These are phyloP conservation scores for Hypena proboscidalis DNA, from an alignment of 2,888 invertebrate species.

Conservation along the genomic window DNA sequence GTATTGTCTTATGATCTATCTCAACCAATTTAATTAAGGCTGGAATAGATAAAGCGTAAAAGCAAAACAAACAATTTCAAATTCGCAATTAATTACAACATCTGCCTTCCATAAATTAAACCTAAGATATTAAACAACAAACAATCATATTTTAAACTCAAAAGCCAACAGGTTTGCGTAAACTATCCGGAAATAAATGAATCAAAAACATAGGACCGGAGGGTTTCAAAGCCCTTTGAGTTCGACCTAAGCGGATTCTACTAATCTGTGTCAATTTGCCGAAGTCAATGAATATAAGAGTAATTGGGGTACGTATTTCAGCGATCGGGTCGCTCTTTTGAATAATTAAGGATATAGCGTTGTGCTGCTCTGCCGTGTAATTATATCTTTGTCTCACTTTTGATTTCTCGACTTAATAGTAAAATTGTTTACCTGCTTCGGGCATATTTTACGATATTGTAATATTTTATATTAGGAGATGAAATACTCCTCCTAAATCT, in stretches of 20 bases:
- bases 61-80: too few species aligned
- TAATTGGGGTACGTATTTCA: conserved; percentile 56
- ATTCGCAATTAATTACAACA: too few species aligned
- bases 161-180: neutral
- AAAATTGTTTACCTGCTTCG: too few species aligned
- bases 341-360: conserved; percentile 49
- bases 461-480: too few species aligned
- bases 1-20: too few species aligned
- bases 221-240: conserved; percentile 27
- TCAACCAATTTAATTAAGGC: too few species aligned
- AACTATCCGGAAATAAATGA: neutral
- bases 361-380: conserved; percentile 17
- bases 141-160: too few species aligned
- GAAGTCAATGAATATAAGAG: conserved; percentile 62
- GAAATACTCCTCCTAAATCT: too few species aligned
- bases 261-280: conserved; percentile 60
- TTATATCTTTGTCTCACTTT: conserved; percentile 11
- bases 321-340: conserved; percentile 49
- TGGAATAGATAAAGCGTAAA: too few species aligned
- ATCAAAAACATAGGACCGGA: conserved; percentile 13
- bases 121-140: too few species aligned
- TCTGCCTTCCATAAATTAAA: too few species aligned
- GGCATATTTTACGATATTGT: too few species aligned
- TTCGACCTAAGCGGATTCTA: conserved; percentile 44
- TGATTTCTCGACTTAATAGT: conserved; percentile 32